These are phyloP conservation scores for Pyrrhia umbra DNA, from an alignment of 2,888 invertebrate genomes.

Conservation along the genomic window DNA sequence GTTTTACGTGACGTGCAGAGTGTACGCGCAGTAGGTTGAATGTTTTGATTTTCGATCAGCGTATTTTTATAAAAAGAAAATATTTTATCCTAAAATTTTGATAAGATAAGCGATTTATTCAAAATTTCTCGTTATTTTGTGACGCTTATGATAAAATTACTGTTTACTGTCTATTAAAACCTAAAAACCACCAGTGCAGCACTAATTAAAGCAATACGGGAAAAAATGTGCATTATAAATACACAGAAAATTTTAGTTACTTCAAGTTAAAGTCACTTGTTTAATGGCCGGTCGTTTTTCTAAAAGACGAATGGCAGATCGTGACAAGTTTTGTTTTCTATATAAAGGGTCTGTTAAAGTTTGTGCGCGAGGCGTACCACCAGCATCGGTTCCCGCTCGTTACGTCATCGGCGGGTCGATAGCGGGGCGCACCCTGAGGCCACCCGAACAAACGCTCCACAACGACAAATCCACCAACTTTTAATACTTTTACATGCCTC, in stretches of 20 bases:
- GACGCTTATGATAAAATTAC: neutral
- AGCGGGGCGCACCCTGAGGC: constrained; percentile 74
- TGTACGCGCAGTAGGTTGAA: too few relatives aligned
- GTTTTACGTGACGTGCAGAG: too few relatives aligned
- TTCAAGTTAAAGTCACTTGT: constrained; percentile 26
- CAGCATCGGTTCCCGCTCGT: constrained; percentile 68
- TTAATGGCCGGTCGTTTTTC: constrained; percentile 42
- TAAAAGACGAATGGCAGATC: constrained; percentile 56
- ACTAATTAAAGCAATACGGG: neutral
- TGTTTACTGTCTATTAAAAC: neutral
- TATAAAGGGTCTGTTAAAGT: constrained; percentile 65
- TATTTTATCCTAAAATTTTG: too few relatives aligned
- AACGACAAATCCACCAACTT: constrained; percentile 74
- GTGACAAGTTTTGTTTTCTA: constrained; percentile 63
- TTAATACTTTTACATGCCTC: constrained; percentile 72
- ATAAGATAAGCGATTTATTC: too few relatives aligned
- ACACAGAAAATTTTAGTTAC: constrained; percentile 22
- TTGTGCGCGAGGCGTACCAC: constrained; percentile 53
- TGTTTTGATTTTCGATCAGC: too few relatives aligned
- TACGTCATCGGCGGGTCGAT: constrained; percentile 84
- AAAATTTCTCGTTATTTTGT: too few relatives aligned
- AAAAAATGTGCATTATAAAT: neutral
- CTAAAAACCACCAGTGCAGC: neutral
- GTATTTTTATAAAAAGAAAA: too few relatives aligned
- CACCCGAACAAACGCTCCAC: constrained; percentile 61